Base-by-base conservation (phyloP, 2,113 vertebrate species). In the Cyanoliseus patagonus region DNA sequence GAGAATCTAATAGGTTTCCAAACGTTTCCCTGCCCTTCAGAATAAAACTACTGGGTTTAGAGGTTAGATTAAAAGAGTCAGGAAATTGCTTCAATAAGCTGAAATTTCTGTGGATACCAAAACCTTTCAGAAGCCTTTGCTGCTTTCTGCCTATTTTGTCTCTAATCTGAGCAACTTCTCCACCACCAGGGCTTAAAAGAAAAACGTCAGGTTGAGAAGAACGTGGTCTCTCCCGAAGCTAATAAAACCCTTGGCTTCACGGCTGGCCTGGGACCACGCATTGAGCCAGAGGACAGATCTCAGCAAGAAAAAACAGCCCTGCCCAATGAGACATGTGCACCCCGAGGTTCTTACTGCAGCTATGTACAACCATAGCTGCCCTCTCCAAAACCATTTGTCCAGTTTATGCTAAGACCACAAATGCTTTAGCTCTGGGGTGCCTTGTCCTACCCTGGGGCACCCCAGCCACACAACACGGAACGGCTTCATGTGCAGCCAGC, bases 41-140 rank as follows among this genome's bases (percentile, higher is more conserved):
- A 52, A 51, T 84, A 82, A 91, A 94, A 84, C 62, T 55, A 13
- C 57, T 72, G 35, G 55, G 39, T 75, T 92, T 82, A 75, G 51
- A 72, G 53, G 39, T 81, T 33, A 94, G 80, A 75, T 83, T 90
- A 81, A 95, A 67, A 88, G 74, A 64, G 41, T 63, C 55, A 64
- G 62, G 7, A 88, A 95, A 92, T 68, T 72, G 68, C 79, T 85
- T 91, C 91, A 89, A 78, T 69, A 70, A 83, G 27, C 24, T 90
- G 61, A 92, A 90, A 93, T 68, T 90, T 88, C 75, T 95, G 64
- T 83, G 88, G 88, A 86, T 88, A 74, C 63, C 31, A 44, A 93
- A 90, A 66, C 44, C 62, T 83, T 83, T 75, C 78, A 77, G 85
- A 89, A 92, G 61, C 6, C 11, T 91, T 80, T 86, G 49, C 82